Evolutionary conservation across 30 jellyfish, hydroid and myxozoan genomes (phyloP).

Genomic region (Nemopilema nomurai): DNA sequence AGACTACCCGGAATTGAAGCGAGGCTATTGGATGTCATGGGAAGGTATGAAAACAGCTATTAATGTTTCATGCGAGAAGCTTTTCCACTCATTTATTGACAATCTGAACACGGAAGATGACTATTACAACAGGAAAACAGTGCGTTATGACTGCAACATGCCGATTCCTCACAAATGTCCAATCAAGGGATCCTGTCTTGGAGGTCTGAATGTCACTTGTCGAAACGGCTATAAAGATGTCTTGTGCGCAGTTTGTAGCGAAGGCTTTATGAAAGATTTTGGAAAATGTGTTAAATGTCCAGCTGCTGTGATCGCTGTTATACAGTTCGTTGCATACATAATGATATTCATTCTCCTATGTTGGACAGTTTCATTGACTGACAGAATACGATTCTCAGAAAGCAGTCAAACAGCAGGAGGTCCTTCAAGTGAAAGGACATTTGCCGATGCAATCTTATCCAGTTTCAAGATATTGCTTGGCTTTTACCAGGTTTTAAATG

Average conservation of each 20-base stretch:
- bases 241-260: slow-evolving; percentile 38
- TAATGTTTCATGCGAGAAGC: slow-evolving; percentile 2
- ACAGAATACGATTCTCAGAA: neutral
- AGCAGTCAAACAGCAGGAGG: neutral
- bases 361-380: slow-evolving; percentile 14
- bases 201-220: slow-evolving; percentile 47
- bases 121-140: slow-evolving; percentile 8
- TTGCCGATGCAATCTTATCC: slow-evolving; percentile 58
- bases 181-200: slow-evolving; percentile 34
- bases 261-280: slow-evolving; percentile 24
- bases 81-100: neutral
- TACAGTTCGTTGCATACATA: slow-evolving; percentile 9
- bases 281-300: slow-evolving; percentile 46
- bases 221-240: slow-evolving; percentile 30
- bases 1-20: slow-evolving; percentile 26
- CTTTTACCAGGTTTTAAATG: slow-evolving; percentile 43
- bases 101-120: slow-evolving; percentile 8
- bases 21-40: slow-evolving; percentile 59
- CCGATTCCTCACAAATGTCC: slow-evolving; percentile 53
- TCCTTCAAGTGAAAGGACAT: slow-evolving; percentile 3
- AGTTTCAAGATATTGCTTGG: slow-evolving; percentile 49
- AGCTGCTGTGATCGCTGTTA: neutral
- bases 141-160: slow-evolving; percentile 2
- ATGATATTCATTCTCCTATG: slow-evolving; percentile 27
- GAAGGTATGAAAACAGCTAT: neutral